These are phyloP conservation scores for Pyrgus malvae DNA, from an alignment of 2,888 invertebrate species.

Conservation along the genomic window DNA sequence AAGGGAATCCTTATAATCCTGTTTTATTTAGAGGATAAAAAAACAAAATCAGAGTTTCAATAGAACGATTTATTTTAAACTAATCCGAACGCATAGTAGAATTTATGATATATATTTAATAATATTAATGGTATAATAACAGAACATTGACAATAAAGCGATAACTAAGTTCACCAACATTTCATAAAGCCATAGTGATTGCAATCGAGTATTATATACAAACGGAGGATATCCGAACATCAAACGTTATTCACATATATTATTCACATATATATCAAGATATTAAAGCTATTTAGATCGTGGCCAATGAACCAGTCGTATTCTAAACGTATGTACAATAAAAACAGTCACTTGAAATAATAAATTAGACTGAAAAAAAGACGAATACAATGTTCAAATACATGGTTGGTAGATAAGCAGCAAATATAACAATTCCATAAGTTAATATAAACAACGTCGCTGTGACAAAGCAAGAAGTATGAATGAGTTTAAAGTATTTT, in stretches of 20 bases:
- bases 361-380: neutral
- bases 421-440: no score
- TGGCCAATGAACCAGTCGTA: conserved; percentile 73
- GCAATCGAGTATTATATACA: conserved; percentile 58
- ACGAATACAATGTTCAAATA: no score
- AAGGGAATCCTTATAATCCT: no score
- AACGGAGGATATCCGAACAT: conserved; percentile 45
- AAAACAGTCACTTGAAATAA: conserved; percentile 16
- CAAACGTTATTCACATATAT: conserved; percentile 49
- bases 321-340: conserved; percentile 42
- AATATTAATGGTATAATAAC: conserved; percentile 74
- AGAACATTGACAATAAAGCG: conserved; percentile 76
- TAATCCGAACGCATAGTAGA: conserved; percentile 80
- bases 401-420: no score
- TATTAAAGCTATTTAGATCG: conserved; percentile 75
- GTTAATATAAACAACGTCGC: no score
- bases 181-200: conserved; percentile 70
- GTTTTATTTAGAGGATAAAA: conserved; percentile 22
- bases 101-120: conserved; percentile 79
- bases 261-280: conserved; percentile 63
- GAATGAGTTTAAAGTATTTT: no score
- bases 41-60: conserved; percentile 48
- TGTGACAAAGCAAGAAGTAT: no score
- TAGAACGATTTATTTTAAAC: conserved; percentile 80
- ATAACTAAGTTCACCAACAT: conserved; percentile 74